Base-by-base conservation (phyloP, 2,797 vertebrate genomes). In the Sphenodon punctatus region DNA sequence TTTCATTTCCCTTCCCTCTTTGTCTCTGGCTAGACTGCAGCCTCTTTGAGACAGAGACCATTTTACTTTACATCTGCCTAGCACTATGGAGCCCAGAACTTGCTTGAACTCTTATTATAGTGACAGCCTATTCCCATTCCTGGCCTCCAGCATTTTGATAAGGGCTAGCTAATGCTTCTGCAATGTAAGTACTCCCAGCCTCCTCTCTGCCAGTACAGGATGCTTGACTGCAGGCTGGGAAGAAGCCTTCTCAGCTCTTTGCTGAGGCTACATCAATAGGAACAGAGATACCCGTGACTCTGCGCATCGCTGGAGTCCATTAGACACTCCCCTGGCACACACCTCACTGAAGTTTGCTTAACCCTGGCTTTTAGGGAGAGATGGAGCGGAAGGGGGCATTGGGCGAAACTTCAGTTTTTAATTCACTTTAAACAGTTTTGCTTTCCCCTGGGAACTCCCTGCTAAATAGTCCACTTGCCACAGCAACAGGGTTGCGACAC, bases 341-440 rank as follows among this genome's bases (percentile, higher is more conserved):
- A 83, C 75, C 75, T 70, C 6, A 0, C 75, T 2, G 27, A 36
- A 2, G 1, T 36, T 83, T 58, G 66, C 79, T 32, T 59, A 32
- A 67, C 60, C 75, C 46, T 0, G 0, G 87, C 89, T 93, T 90
- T 92, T 78, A 92, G 67, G 79, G n/a, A 89, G 42, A 78, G 81
- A 56, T 55, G 85, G 75, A 76, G 67, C 59, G 60, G 81, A 70
- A 66, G 41, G 23, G 0, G 0, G 71, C 13, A 0, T 2, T 69
- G 41, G 73, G 72, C 85, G 66, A 60, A 69, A 65, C 51, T 51
- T 82, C 73, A 76, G 84, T 91, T 83, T 93, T 93, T 93, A 60
- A 93, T 88, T 72, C 61, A 61, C 67, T 68, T 53, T 91, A 80
- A 93, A 91, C 73, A 86, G 75, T 83, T 70, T 4, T 13, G 71